phyloP scores from a whole-genome alignment of 2,888 invertebrate species.

The Lacanobia oleracea region DNA sequence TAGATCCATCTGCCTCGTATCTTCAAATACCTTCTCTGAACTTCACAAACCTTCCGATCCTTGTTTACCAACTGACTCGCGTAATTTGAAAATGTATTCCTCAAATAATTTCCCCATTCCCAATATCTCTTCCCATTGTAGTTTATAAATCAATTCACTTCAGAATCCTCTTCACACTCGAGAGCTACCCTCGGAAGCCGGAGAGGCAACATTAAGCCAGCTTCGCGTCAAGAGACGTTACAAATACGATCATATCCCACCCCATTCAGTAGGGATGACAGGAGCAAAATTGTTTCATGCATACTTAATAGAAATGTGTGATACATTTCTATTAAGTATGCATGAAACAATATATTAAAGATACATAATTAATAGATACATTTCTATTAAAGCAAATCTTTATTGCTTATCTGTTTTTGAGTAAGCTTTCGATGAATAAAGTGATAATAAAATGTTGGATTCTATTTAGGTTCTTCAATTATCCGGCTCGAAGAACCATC shows the following conservation, averaged over 20 bases:
- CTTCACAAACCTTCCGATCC: not conserved
- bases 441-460: not conserved
- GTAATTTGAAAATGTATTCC: not conserved
- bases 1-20: not conserved
- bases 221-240: constrained; percentile 40
- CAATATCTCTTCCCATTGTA: not conserved
- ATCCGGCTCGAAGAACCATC: constrained; percentile 2
- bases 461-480: no score
- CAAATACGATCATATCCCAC: constrained; percentile 54
- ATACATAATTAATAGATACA: no score
- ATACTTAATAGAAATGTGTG: constrained; percentile 35
- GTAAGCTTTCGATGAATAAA: not conserved
- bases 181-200: constrained; percentile 22
- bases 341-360: no score
- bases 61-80: not conserved
- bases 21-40: not conserved
- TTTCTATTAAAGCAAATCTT: constrained; percentile 8
- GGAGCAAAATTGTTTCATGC: constrained; percentile 53
- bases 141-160: constrained; percentile 22
- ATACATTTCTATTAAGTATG: no score
- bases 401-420: constrained; percentile 17
- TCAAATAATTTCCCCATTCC: not conserved
- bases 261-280: constrained; percentile 46
- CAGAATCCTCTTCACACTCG: constrained; percentile 11
- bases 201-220: constrained; percentile 36